phyloP scores from a whole-genome alignment of 2,888 invertebrate species.

The Palloptera scutellata region DNA sequence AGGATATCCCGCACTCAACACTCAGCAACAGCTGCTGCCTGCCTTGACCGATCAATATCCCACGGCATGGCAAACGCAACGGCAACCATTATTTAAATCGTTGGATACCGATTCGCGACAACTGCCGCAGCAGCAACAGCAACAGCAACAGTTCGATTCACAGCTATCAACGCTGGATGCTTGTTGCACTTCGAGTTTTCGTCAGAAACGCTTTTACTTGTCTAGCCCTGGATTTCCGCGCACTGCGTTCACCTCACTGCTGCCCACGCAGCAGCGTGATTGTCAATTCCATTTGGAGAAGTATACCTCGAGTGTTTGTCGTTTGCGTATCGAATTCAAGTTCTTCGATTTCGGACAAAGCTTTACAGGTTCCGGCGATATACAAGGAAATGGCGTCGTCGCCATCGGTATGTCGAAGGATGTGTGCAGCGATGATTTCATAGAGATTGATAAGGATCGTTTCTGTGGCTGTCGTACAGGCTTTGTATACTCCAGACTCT shows the following conservation, averaged over 20 bases:
- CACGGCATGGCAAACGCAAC: constrained; percentile 3
- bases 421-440: constrained; percentile 65
- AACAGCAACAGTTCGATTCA: constrained; percentile 19
- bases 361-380: constrained; percentile 27
- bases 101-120: constrained; percentile 17
- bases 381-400: constrained; percentile 28
- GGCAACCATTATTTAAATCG: background rate
- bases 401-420: constrained; percentile 32
- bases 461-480: constrained; percentile 69
- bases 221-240: constrained; percentile 70
- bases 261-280: constrained; percentile 59
- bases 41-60: background rate
- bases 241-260: constrained; percentile 54
- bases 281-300: constrained; percentile 67
- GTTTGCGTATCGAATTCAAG: constrained; percentile 67
- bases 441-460: constrained; percentile 68
- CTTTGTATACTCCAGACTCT: constrained; percentile 50
- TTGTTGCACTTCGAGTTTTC: constrained; percentile 64
- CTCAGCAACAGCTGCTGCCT: background rate
- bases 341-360: constrained; percentile 67
- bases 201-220: constrained; percentile 65
- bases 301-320: constrained; percentile 65
- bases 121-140: constrained; percentile 20
- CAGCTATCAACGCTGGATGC: constrained; percentile 10
- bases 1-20: background rate